Conservation (phyloP, 2,113 vertebrate species). For the Euleptes europaea region DNA sequence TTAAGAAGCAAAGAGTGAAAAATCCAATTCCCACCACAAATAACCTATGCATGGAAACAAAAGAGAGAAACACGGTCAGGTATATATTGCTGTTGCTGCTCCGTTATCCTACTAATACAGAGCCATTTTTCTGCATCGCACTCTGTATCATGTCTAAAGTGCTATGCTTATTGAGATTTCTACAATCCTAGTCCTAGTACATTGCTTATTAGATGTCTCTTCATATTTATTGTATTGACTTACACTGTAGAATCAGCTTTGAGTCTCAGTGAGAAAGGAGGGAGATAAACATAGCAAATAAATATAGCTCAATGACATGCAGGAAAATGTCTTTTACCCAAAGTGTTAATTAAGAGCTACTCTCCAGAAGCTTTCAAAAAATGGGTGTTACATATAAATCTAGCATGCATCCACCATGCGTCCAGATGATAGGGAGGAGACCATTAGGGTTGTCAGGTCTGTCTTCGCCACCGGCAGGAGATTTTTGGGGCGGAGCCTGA, state of each 20-base stretch:
- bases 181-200: too few species aligned
- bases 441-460: too few species aligned
- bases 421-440: background rate
- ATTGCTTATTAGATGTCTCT: too few species aligned
- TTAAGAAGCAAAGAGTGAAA: constrained; percentile 97
- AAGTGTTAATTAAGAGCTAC: background rate
- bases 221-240: too few species aligned
- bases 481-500: too few species aligned
- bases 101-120: background rate
- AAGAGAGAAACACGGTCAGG: background rate
- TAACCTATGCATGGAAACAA: constrained; percentile 76
- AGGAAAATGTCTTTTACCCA: background rate
- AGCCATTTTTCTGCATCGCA: too few species aligned
- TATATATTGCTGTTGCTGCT: background rate
- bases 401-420: background rate
- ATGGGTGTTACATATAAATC: background rate
- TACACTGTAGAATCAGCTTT: too few species aligned
- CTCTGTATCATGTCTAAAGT: too few species aligned
- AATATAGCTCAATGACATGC: background rate
- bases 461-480: too few species aligned
- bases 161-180: too few species aligned
- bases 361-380: background rate
- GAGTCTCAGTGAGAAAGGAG: too few species aligned
- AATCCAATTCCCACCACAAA: constrained; percentile 95
- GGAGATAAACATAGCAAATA: too few species aligned